A percentile compares a stretch with the other conserved stretches of the same genome.
phyloP scores from a whole-genome alignment of 1,140 invertebrate genomes.

The Brachionus angularis region DNA sequence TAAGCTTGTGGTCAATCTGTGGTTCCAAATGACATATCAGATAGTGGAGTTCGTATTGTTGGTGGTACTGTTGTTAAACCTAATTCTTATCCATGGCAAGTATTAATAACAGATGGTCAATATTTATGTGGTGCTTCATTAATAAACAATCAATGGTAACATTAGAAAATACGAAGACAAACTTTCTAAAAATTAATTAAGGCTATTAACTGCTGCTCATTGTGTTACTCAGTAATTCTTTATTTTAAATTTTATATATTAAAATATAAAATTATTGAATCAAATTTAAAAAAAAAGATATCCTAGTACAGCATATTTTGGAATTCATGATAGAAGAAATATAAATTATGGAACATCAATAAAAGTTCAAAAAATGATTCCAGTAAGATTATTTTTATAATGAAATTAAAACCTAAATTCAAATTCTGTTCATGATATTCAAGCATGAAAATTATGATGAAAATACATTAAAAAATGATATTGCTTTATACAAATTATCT shows the following conservation, averaged over 20 bases:
- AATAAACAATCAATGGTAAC: conserved; percentile 32
- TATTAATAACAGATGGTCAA: conserved; percentile 22
- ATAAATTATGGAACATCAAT: neutral
- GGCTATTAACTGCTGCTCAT: conserved; percentile 33
- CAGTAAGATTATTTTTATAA: neutral
- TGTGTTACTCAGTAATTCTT: neutral
- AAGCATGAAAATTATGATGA: conserved; percentile 46
- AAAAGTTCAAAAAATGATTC: neutral
- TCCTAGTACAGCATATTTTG: conserved; percentile 1
- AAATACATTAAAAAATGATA: conserved; percentile 61
- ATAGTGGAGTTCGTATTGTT: conserved; percentile 43
- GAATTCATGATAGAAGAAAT: conserved; percentile 4
- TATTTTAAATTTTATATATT: neutral
- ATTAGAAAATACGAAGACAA: too few species aligned
- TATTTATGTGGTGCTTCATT: conserved; percentile 22
- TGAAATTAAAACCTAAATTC: neutral
- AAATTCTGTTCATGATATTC: too few species aligned
- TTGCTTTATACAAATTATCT: conserved; percentile 62
- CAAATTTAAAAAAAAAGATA: conserved; percentile 2
- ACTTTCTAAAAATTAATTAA: too few species aligned
- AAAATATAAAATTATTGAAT: neutral
- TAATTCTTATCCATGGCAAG: conserved; percentile 46
- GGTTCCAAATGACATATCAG: neutral
- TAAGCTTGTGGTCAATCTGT: too few species aligned
- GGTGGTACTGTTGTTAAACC: conserved; percentile 45